Evolutionary conservation across 2,888 invertebrate genomes (phyloP).

Genomic region (Drosophila kokeensis): DNA sequence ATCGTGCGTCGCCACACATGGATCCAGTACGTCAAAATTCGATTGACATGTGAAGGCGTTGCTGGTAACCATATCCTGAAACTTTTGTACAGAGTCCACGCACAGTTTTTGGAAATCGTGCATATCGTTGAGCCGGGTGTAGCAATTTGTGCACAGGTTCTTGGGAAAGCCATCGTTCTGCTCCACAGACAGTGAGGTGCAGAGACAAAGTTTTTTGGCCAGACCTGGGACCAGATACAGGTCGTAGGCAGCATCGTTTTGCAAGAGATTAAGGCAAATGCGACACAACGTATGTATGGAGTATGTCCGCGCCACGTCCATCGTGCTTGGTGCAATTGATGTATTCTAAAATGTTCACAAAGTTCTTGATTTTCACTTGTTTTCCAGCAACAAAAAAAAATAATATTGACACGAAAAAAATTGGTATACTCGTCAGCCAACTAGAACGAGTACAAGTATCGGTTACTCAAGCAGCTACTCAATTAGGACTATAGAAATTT

Average conservation of each 20-base stretch:
- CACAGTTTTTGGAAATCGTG: conserved; percentile 82
- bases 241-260: conserved; percentile 76
- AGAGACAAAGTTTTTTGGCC: conserved; percentile 80
- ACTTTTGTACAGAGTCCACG: conserved; percentile 79
- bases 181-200: conserved; percentile 82
- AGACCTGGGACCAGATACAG: conserved; percentile 80
- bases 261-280: conserved; percentile 79
- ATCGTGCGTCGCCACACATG: conserved; percentile 45
- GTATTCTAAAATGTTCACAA: conserved; percentile 18
- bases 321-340: conserved; percentile 38
- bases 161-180: conserved; percentile 82
- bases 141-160: conserved; percentile 80
- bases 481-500: not conserved
- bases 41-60: conserved; percentile 63
- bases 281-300: conserved; percentile 82
- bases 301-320: conserved; percentile 68
- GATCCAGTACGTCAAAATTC: conserved; percentile 77
- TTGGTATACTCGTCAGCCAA: conserved; percentile 74
- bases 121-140: conserved; percentile 78
- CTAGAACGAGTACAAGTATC: conserved; percentile 65
- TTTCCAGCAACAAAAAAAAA: conserved; percentile 69
- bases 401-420: conserved; percentile 79
- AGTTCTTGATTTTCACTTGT: conserved; percentile 44
- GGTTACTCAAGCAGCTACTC: conserved; percentile 38
- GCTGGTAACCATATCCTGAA: conserved; percentile 75